Evolutionary conservation across 2,888 invertebrate genomes (phyloP).

Genomic region (Eupithecia inturbata): DNA sequence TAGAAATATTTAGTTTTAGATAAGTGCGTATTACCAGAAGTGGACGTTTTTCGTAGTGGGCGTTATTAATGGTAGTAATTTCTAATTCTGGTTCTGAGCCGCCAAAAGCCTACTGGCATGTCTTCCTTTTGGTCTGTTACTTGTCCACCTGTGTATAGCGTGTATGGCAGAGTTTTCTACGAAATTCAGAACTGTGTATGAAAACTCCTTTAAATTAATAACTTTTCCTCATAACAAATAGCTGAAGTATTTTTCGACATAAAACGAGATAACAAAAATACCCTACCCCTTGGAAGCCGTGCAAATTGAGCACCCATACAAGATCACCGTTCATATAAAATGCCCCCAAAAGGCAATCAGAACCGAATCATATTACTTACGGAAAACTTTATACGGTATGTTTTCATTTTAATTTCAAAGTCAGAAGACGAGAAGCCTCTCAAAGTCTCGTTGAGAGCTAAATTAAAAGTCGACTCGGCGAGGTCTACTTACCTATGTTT

Average conservation of each 20-base stretch:
- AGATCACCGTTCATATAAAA: conserved; percentile 31
- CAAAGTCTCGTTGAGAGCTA: conserved; percentile 48
- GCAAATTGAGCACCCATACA: conserved; percentile 26
- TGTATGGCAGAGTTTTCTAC: too few species aligned
- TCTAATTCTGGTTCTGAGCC: background rate
- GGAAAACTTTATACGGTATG: conserved; percentile 46
- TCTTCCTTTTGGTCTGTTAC: background rate
- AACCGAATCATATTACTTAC: conserved; percentile 51
- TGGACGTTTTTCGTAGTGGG: background rate
- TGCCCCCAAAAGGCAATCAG: conserved; percentile 40
- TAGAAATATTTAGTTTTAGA: background rate
- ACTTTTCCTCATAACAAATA: background rate
- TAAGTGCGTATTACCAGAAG: background rate
- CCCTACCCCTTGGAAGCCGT: conserved; percentile 10
- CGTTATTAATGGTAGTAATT: background rate
- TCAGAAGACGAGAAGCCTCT: conserved; percentile 48
- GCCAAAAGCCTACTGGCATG: background rate
- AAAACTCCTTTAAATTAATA: background rate
- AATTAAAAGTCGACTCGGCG: conserved; percentile 53
- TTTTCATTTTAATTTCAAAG: conserved; percentile 54
- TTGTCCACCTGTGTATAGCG: too few species aligned
- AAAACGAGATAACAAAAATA: background rate
- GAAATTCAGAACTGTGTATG: background rate
- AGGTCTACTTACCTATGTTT: conserved; percentile 15
- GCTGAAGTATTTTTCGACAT: background rate